These are phyloP conservation scores for Heteromyza rotundicornis DNA, from an alignment of 2,888 invertebrate genomes.

Conservation along the genomic window DNA sequence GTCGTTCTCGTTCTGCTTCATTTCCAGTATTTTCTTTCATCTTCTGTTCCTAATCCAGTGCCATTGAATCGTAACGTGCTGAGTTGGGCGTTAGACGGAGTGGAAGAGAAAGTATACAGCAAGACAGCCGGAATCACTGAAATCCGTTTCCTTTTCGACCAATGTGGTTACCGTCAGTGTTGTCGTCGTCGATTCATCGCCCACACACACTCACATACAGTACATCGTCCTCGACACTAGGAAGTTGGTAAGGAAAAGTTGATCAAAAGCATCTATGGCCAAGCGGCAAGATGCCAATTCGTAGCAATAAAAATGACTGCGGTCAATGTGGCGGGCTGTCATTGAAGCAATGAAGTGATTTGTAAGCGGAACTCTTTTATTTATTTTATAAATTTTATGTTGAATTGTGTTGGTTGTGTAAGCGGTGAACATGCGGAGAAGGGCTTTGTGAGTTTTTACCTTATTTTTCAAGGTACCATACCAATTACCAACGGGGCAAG, in stretches of 20 bases:
- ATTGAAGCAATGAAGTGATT: neutral
- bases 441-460: no score
- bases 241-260: neutral
- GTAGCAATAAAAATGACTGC: constrained; percentile 18
- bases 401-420: no score
- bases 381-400: no score
- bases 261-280: constrained; percentile 2
- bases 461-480: no score
- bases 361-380: no score
- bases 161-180: neutral
- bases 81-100: no score
- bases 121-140: constrained; percentile 12
- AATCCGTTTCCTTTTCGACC: constrained; percentile 14
- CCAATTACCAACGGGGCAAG: no score
- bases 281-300: constrained; percentile 13
- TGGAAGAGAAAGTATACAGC: neutral
- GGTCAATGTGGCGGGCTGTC: neutral
- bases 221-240: neutral
- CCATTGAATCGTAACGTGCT: neutral
- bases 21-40: neutral
- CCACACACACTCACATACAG: no score
- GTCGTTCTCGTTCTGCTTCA: neutral
- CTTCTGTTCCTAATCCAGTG: neutral
- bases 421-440: no score
- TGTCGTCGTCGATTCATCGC: neutral